A percentile compares a stretch with the other conserved stretches of the same genome.
phyloP scores from a whole-genome alignment of 2,113 vertebrate species.

The Halichoeres trimaculatus region DNA sequence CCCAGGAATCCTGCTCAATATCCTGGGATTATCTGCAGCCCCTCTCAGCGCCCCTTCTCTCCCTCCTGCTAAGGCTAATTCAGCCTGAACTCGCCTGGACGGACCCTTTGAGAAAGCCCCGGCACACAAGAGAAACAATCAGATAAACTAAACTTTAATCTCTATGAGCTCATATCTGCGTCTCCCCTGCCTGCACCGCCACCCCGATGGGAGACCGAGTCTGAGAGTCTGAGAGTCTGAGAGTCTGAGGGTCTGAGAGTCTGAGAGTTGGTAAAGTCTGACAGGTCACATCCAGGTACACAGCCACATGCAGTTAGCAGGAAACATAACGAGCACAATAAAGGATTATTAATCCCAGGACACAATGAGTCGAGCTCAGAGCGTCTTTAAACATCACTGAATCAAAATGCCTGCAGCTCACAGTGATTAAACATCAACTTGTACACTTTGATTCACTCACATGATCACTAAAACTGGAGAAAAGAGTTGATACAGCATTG shows the following conservation, averaged over 20 bases:
- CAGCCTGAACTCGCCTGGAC: constrained; percentile 74
- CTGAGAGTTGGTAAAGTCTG: constrained; percentile 60
- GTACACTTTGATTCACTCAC: too few relatives aligned
- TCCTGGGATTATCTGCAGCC: constrained; percentile 83
- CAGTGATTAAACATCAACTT: neutral
- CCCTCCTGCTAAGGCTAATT: constrained; percentile 79
- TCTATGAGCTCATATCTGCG: constrained; percentile 79
- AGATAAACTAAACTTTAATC: constrained; percentile 85
- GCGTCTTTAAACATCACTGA: constrained; percentile 32
- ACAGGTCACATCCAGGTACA: constrained; percentile 42
- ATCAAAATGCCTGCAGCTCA: constrained; percentile 7
- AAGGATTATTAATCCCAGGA: constrained; percentile 43
- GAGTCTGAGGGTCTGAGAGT: too few relatives aligned
- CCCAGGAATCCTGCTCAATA: constrained; percentile 86
- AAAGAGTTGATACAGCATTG: too few relatives aligned
- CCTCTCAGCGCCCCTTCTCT: constrained; percentile 75
- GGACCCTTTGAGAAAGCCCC: constrained; percentile 70
- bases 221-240: constrained; percentile 59
- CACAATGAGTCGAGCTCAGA: constrained; percentile 55
- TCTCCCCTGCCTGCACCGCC: constrained; percentile 52
- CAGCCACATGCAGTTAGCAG: constrained; percentile 22
- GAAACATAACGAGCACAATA: constrained; percentile 27
- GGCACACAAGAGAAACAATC: constrained; percentile 81
- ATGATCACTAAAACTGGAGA: too few relatives aligned
- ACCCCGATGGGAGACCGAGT: constrained; percentile 48